These are phyloP conservation scores for Microtus pennsylvanicus DNA, from an alignment of 2,113 vertebrate genomes.

Conservation along the genomic window DNA sequence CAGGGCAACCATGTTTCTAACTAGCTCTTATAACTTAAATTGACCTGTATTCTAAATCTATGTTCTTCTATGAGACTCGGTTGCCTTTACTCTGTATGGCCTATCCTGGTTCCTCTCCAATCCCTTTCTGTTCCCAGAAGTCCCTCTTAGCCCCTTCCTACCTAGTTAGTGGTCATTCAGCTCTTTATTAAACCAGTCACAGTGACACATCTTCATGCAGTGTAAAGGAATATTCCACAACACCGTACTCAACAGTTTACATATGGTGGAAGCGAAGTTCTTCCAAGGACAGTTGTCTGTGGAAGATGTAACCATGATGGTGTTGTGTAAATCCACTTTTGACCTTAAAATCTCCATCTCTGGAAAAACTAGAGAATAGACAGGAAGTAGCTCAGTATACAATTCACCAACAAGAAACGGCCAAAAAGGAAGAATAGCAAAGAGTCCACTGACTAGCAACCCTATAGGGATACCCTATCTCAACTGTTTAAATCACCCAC, in stretches of 20 bases:
- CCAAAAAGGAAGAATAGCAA: constrained; percentile 81
- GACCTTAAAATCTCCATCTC: constrained; percentile 95
- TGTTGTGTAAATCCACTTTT: constrained; percentile 96
- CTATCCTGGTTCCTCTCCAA: too few species aligned
- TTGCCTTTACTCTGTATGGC: too few species aligned
- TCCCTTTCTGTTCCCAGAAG: too few species aligned
- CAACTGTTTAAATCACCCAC: too few species aligned
- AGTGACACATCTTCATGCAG: background rate
- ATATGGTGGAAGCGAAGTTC: background rate
- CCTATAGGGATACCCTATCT: too few species aligned
- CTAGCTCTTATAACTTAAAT: too few species aligned
- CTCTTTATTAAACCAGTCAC: too few species aligned
- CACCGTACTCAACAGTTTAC: background rate
- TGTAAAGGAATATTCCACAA: background rate
- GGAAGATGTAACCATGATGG: constrained; percentile 92
- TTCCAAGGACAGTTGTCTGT: constrained; percentile 93
- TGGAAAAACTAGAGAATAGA: constrained; percentile 98
- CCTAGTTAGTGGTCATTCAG: too few species aligned
- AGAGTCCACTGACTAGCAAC: background rate
- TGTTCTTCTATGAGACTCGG: too few species aligned
- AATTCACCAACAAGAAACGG: constrained; percentile 88
- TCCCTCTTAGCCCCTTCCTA: too few species aligned
- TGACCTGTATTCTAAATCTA: too few species aligned
- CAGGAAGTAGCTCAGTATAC: constrained; percentile 93
- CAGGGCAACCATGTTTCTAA: too few species aligned